Base-by-base conservation (phyloP, 2,113 vertebrate genomes). In the Lontra canadensis region DNA sequence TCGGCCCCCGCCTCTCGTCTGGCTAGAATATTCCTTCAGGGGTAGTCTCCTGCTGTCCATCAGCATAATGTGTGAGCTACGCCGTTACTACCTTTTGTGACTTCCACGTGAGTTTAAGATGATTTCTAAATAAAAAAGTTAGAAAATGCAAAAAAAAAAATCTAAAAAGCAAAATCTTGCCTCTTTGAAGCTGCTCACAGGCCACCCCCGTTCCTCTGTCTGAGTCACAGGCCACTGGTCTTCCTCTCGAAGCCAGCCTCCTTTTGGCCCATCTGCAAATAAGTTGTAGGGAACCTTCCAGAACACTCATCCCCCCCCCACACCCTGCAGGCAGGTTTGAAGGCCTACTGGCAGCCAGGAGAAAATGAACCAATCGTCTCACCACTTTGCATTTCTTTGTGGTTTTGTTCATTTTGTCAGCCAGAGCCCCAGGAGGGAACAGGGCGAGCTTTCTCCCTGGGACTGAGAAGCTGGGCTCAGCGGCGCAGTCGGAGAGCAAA, bases 31-130 rank as follows among this genome's bases (percentile, higher is more conserved):
- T 6, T 3, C 12, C 36, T 6, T 2, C 34, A 2, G 1, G 1
- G 1, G 2, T n/a, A 0, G 12, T 18, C 2, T 42, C 42, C 52
- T 11, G 3, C 7, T 0, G 12, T 7, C 17, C 12, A 1, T 4
- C 6, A 3, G 83, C 0, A 1, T 3, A 2, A n/a, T 3, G 0
- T 1, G n/a, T 10, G 7, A 34, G 36, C 13, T 1, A 0, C 6
- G n/a, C 12, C 9, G 0, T 63, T 0, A n/a, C 73, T 69, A 5
- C 7, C 34, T 39, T 26, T 10, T 31, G 25, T 49, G 36, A 17
- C 42, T 25, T 42, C 25, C 26, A 29, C 1, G 14, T 4, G 55
- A 84, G 39, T 65, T 61, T 67, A 13, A 82, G 55, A 71, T 26
- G 2, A 74, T 39, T 84, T 74, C 57, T 25, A 49, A 57, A 71